Evolutionary conservation across 2,888 invertebrate genomes (phyloP).

Genomic region (Plagiodera versicolora): DNA sequence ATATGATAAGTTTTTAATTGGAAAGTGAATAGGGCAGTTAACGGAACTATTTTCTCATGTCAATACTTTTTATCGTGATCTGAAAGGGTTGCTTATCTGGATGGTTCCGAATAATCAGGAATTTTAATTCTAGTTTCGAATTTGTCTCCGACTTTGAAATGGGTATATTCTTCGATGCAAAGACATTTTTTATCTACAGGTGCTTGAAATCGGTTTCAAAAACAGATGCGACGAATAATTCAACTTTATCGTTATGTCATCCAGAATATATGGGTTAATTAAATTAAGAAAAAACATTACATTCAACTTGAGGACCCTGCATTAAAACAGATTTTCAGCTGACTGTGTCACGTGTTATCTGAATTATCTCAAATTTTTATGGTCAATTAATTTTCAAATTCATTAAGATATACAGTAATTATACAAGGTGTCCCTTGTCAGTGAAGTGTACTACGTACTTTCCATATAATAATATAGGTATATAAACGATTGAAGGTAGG

Average conservation of each 20-base stretch:
- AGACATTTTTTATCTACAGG: not conserved
- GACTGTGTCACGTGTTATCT: no score
- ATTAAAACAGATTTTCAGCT: not conserved
- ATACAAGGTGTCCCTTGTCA: no score
- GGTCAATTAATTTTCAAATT: no score
- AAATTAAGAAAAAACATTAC: not conserved
- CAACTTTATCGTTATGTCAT: not conserved
- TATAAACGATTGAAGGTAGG: no score
- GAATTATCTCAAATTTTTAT: no score
- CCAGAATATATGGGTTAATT: not conserved
- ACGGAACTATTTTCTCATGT: not conserved
- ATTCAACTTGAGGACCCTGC: not conserved
- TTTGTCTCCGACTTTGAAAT: not conserved
- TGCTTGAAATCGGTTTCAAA: not conserved
- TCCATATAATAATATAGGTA: no score
- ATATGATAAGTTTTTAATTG: not conserved
- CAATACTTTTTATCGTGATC: not conserved
- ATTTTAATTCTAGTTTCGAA: not conserved
- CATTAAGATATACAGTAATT: no score
- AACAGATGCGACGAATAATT: not conserved
- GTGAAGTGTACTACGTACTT: no score
- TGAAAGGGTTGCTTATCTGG: not conserved
- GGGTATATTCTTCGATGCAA: not conserved
- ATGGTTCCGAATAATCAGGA: not conserved
- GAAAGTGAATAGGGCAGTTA: not conserved